Evolutionary conservation across 2,888 invertebrate species (phyloP).

Genomic region (Drosophila maculinotata): DNA sequence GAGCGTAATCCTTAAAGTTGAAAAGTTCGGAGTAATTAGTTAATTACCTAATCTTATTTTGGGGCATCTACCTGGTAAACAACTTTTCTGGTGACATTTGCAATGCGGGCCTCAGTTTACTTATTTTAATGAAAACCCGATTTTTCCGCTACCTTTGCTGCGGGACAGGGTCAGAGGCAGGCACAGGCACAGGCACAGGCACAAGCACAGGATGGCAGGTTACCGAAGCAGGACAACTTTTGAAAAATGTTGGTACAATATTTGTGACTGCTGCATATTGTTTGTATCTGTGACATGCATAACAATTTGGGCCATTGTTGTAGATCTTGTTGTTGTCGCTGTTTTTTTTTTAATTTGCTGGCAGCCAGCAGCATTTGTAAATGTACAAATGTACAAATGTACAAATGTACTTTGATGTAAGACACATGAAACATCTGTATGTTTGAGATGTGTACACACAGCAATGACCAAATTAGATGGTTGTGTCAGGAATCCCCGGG

Average conservation of each 20-base stretch:
- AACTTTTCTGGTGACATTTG: slow-evolving; percentile 7
- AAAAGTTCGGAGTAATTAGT: too few species aligned
- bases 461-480: slow-evolving; percentile 39
- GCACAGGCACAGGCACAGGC: background rate
- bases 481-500: slow-evolving; percentile 8
- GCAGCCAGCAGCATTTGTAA: slow-evolving; percentile 56
- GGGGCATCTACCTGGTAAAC: slow-evolving; percentile 3
- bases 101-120: slow-evolving; percentile 35
- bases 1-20: background rate
- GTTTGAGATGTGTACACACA: slow-evolving; percentile 17
- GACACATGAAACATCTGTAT: slow-evolving; percentile 57
- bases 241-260: slow-evolving; percentile 22
- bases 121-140: slow-evolving; percentile 53
- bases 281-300: slow-evolving; percentile 47
- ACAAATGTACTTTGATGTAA: slow-evolving; percentile 79
- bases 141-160: background rate
- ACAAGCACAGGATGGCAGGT: background rate
- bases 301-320: slow-evolving; percentile 41
- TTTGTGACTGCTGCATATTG: slow-evolving; percentile 49
- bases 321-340: slow-evolving; percentile 29
- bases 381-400: too few species aligned
- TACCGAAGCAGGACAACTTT: slow-evolving; percentile 33
- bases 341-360: slow-evolving; percentile 56
- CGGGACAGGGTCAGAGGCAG: too few species aligned
- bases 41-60: too few species aligned